phyloP scores from a whole-genome alignment of 2,888 invertebrate species.

The Brachycybe producta region DNA sequence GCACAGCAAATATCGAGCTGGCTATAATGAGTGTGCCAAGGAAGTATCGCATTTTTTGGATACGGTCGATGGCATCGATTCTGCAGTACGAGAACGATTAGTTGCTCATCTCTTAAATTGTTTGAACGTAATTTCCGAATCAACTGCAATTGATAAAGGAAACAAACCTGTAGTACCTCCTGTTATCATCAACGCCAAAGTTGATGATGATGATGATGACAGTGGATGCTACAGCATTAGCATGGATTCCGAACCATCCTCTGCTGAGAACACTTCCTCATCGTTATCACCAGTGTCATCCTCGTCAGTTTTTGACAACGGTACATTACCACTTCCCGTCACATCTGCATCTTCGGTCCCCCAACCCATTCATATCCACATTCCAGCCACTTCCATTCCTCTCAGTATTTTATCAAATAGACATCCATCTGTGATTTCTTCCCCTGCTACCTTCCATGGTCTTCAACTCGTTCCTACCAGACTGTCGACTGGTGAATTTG shows the following conservation, averaged over 20 bases:
- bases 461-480: slow-evolving; percentile 52
- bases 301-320: not conserved
- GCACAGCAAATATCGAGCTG: slow-evolving; percentile 21
- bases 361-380: slow-evolving; percentile 4
- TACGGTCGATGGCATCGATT: slow-evolving; percentile 27
- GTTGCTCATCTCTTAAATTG: slow-evolving; percentile 1
- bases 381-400: slow-evolving; percentile 4
- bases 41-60: slow-evolving; percentile 13
- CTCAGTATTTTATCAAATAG: not conserved
- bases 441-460: slow-evolving; percentile 36
- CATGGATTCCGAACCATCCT: not conserved
- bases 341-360: not conserved
- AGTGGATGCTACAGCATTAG: not conserved
- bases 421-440: not conserved
- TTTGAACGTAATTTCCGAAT: slow-evolving; percentile 29
- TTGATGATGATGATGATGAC: not conserved
- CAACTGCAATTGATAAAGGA: slow-evolving; percentile 27
- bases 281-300: not conserved
- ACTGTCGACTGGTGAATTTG: slow-evolving; percentile 51
- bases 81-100: slow-evolving; percentile 3
- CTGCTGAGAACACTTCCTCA: too few relatives aligned
- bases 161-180: not conserved
- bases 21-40: slow-evolving; percentile 6
- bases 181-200: not conserved
- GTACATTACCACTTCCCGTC: not conserved